Evolutionary conservation across 1,140 invertebrate species (phyloP), one percentile per base, ranked within the genome.

Genomic region (Ridgeia piscesae): DNA sequence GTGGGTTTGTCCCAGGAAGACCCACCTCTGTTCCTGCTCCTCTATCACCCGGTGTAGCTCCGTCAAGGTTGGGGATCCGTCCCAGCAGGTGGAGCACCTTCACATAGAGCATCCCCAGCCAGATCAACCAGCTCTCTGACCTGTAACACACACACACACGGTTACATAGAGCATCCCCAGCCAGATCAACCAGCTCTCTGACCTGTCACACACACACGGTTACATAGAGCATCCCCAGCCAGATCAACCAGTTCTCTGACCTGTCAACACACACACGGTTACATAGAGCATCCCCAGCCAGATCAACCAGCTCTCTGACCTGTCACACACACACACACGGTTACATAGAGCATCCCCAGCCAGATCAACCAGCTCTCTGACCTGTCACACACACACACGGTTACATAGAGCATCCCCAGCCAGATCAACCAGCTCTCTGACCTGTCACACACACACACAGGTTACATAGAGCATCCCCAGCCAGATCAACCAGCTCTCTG

Each of bases 41-140:
- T 91, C 91, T 34, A 91, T 91, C 34, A 91, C 42, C 2, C 48
- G 34, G 33, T 50, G 33, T n/a, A 91, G 34, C 42, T 91, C 91
- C 6, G 17, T 42, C n/a, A 4, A 91, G 48, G 48, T 91, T 48
- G 1, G 91, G 91, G 35, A 91, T 33, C 6, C 48, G 34, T 8
- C 91, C 91, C 1, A 91, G 48, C 4, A 35, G n/a, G 9, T 91
- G 91, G 17, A 91, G 91, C 6, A 91, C 34, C 34, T 48, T 35
- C 42, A 91, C 17, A 35, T 91, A 91, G 6, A 91, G 48, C 91
- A 35, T 42, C 6, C 91, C 91, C 6, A 91, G 42, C 48, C 48
- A 42, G 33, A 35, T 35, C 34, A 42, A 33, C 91, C 91, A 91
- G 21, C 33, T 21, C 21, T 91, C 91, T 11, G 91, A 91, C 33